Evolutionary conservation across 2,797 vertebrate genomes (phyloP).

Genomic region (Sternotherus odoratus): DNA sequence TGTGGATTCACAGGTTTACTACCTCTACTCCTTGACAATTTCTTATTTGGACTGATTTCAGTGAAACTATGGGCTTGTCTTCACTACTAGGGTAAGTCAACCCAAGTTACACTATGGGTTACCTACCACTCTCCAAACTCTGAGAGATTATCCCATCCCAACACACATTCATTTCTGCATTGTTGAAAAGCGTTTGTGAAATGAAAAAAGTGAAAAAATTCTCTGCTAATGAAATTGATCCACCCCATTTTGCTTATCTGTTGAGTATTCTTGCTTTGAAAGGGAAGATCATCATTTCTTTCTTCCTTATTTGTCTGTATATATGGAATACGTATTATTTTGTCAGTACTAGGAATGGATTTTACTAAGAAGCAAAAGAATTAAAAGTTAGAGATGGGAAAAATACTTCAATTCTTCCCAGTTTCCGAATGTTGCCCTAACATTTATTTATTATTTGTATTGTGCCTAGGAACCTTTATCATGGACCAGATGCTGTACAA

Average conservation of each 20-base stretch:
- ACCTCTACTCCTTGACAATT: neutral
- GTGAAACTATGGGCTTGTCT: neutral
- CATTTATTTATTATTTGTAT: neutral
- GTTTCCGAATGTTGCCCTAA: neutral
- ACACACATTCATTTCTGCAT: neutral
- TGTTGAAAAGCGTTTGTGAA: neutral
- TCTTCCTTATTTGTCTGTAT: neutral
- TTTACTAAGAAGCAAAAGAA: neutral
- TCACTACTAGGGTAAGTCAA: too few relatives aligned
- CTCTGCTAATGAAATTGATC: neutral
- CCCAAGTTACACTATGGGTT: neutral
- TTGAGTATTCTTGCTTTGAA: neutral
- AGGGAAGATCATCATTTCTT: neutral
- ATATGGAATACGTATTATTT: neutral
- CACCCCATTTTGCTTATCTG: neutral
- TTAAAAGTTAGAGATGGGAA: neutral
- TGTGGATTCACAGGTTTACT: neutral
- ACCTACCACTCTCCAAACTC: neutral
- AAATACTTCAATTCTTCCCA: neutral
- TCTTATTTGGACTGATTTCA: neutral
- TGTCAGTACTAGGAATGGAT: neutral
- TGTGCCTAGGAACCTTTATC: neutral
- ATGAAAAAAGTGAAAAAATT: neutral
- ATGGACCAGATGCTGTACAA: neutral
- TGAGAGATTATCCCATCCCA: neutral